Evolutionary conservation across 2,797 vertebrate species (phyloP), one percentile per base, ranked within the genome.

Genomic region (Sebastes baramenuke): DNA sequence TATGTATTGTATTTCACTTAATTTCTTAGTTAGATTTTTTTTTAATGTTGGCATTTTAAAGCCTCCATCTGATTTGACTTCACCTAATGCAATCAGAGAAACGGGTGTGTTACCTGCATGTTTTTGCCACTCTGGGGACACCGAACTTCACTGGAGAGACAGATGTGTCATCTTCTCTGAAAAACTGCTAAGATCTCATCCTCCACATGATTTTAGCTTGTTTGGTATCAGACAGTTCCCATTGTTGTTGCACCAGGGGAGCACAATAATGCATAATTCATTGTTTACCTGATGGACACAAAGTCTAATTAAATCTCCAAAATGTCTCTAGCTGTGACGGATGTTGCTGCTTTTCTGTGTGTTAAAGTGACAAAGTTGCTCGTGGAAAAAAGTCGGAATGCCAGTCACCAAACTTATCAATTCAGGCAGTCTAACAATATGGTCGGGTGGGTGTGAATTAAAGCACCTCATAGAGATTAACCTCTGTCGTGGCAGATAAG

Each of bases 201-300:
- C 72, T 22, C n/a, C 27, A 34, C 25, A n/a, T 75, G 22, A 66
- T 27, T 52, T 52, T 46, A 59, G 73, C 61, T 80, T 75, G 54
- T 76, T 76, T 70, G 10, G 72, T 55, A 49, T 79, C 49, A 34
- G 56, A 13, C 75, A 60, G 14, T 52, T 74, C 67, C 65, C 56
- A 46, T 80, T 86, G 77, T 59, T 72, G 67, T 56, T 79, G 68
- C 82, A 80, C 58, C 54, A 6, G 49, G 79, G 84, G 81, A 88
- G 69, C 61, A 34, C 67, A 79, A 46, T 29, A 34, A 88, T 93
- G 77, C 87, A 91, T 91, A 83, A 93, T 92, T 92, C 87, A 93
- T 93, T 88, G 85, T 92, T 93, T 86, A 90, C 87, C 82, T 92
- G 88, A 88, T 80, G 87, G 92, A 90, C 87, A 85, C 77, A 29